Base-by-base conservation (phyloP, 37 sponge, comb jelly and placozoan species). In the Eunapius fragilis region DNA sequence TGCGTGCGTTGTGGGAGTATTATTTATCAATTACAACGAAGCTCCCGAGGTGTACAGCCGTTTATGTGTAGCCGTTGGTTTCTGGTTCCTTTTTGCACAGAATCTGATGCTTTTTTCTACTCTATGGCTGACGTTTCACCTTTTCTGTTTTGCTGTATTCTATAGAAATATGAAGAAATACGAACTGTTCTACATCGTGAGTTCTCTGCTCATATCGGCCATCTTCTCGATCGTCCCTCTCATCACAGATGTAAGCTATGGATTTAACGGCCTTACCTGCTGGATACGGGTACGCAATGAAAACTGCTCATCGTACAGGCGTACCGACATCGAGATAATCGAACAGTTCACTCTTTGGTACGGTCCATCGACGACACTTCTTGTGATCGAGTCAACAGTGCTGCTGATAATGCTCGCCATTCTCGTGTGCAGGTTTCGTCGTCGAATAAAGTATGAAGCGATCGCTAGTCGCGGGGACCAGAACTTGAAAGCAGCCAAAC, bases 331-430 rank as follows among this genome's bases (percentile, higher is more conserved):
- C 5, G 76, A 36, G 34, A 32, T 32, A 36, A 75, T 75, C 9
- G 33, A 75, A 34, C 76, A 75, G 32, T 75, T 75, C 34, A 36
- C 76, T 24, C n/a, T 75, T 35, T 75, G 76, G 76, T 75, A 75
- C 34, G 76, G 76, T 3, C 76, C 76, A 7, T 27, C 24, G 24
- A 25, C 34, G 24, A 25, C 34, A 24, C 35, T 75, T 2, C 31
- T 28, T 31, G 3, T 31, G 3, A 75, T 75, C 3, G 34, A 27
- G 24, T 25, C 76, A 30, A 35, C 34, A 7, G 33, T 28, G 7
- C 3, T 31, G 3, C 31, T 31, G 26, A 3, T 31, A 75, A 75
- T 31, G 34, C 5, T 75, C 3, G 34, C 6, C 4, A 36, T 75
- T 4, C n/a, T 75, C 33, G 34, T 2, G 32, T 75, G 5, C 25